Evolutionary conservation across 2,888 invertebrate genomes (phyloP).

Genomic region (Eulithis testata): DNA sequence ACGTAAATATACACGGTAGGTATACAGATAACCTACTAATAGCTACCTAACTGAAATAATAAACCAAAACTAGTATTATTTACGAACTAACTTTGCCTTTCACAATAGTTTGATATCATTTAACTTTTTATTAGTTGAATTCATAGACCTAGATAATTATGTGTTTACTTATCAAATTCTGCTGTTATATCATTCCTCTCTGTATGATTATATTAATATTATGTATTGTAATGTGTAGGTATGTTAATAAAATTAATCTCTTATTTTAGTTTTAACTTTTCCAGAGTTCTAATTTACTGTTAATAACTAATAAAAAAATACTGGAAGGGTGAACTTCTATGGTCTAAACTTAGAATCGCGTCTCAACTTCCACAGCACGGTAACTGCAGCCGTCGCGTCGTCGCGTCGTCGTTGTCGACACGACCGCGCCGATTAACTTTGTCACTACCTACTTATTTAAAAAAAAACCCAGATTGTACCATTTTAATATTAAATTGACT

Average conservation of each 20-base stretch:
- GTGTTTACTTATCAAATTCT: neutral
- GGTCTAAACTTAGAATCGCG: too few species aligned
- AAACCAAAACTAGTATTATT: conserved; percentile 60
- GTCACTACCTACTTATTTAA: too few species aligned
- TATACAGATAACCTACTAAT: conserved; percentile 8
- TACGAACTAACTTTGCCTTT: conserved; percentile 36
- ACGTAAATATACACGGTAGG: neutral
- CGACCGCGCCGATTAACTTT: too few species aligned
- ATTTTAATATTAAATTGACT: too few species aligned
- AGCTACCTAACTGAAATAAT: conserved; percentile 39
- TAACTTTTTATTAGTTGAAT: too few species aligned
- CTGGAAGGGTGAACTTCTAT: neutral
- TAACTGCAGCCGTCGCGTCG: too few species aligned
- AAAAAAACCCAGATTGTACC: too few species aligned
- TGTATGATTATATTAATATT: neutral
- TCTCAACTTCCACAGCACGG: too few species aligned
- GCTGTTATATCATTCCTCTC: conserved; percentile 12
- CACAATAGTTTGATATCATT: conserved; percentile 12
- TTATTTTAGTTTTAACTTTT: neutral
- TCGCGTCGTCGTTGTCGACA: too few species aligned
- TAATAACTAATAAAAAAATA: conserved; percentile 5
- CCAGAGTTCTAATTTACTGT: conserved; percentile 13
- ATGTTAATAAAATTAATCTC: neutral
- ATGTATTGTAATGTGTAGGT: conserved; percentile 3
- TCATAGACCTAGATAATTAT: too few species aligned